These are phyloP conservation scores for Pangasius macronema DNA, from an alignment of 2,797 vertebrate genomes.

Conservation along the genomic window DNA sequence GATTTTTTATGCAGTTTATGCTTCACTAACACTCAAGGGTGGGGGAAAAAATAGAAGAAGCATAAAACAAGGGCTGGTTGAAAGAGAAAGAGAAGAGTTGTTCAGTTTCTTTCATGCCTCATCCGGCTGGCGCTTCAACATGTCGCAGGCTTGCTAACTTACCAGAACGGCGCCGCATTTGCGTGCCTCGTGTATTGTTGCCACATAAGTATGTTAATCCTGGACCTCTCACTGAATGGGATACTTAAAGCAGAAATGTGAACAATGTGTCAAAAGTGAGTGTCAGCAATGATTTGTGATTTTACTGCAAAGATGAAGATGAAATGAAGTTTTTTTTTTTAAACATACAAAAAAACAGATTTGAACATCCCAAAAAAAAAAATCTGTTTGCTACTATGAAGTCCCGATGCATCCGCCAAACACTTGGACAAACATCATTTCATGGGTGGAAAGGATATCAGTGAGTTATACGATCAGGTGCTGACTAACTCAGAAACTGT, in stretches of 20 bases:
- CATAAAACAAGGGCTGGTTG: neutral
- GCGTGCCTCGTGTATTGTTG: conserved; percentile 6
- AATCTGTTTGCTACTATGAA: neutral
- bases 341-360: neutral
- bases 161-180: neutral
- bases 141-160: conserved; percentile 9
- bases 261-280: conserved; percentile 4
- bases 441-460: neutral
- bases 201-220: neutral
- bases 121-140: neutral
- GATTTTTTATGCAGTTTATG: neutral
- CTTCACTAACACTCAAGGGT: neutral
- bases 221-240: neutral
- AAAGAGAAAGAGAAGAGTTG: neutral
- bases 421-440: neutral
- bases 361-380: neutral
- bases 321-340: neutral
- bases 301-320: neutral
- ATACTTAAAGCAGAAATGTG: conserved; percentile 1
- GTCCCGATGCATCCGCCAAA: neutral
- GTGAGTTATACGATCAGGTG: neutral
- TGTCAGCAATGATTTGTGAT: neutral
- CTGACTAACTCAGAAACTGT: neutral
- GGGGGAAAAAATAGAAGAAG: neutral
- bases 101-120: neutral